Conservation (phyloP, 1,140 invertebrate genomes). For the Hycleus phaleratus region DNA sequence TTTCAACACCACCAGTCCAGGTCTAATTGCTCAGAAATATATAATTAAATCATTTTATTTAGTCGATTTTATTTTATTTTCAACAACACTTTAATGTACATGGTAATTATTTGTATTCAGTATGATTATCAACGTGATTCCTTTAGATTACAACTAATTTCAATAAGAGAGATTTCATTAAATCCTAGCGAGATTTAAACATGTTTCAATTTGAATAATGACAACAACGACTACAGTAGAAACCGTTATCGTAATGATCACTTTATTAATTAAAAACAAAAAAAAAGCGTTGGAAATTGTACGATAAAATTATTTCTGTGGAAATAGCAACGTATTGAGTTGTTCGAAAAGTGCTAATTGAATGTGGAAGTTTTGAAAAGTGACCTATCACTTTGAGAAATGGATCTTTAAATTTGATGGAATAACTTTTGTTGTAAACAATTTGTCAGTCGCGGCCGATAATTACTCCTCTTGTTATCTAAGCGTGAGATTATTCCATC, state of each 20-base stretch:
- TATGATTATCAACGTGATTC: conserved; percentile 9
- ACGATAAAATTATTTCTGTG: background rate
- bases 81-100: conserved; percentile 1
- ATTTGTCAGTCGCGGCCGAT: conserved; percentile 13
- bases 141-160: conserved; percentile 11
- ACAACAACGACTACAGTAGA: background rate
- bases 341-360: background rate
- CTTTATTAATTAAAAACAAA: background rate
- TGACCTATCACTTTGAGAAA: conserved; percentile 12
- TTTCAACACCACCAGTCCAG: conserved; percentile 10
- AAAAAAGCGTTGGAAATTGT: background rate
- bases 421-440: conserved; percentile 16
- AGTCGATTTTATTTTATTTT: conserved; percentile 5
- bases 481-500: conserved; percentile 10
- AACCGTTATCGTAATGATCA: background rate
- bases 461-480: conserved; percentile 10
- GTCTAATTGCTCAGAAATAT: conserved; percentile 18
- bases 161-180: conserved; percentile 6
- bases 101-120: conserved; percentile 12
- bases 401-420: conserved; percentile 15
- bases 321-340: background rate
- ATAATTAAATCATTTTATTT: conserved; percentile 12
- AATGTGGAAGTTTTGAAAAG: conserved; percentile 8
- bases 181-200: conserved; percentile 2
- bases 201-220: background rate